A percentile compares a stretch with the other conserved stretches of the same genome.
phyloP scores from a whole-genome alignment of 2,113 vertebrate genomes.

The Quiscalus mexicanus region DNA sequence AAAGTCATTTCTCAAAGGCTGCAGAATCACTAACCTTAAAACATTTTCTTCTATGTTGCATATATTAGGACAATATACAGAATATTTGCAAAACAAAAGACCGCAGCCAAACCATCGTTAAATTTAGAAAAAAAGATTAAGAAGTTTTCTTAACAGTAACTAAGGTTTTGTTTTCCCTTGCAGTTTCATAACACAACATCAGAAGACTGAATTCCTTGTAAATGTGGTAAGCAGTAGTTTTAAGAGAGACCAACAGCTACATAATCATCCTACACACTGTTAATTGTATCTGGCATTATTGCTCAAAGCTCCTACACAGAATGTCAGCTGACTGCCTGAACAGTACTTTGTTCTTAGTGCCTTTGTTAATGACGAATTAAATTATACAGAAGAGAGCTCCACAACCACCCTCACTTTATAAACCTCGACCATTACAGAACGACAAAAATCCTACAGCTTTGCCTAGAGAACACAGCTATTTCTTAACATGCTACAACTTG shows the following conservation, averaged over 20 bases:
- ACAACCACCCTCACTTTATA: constrained; percentile 13
- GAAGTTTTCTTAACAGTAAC: constrained; percentile 29
- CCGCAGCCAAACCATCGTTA: not conserved
- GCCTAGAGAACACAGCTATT: not conserved
- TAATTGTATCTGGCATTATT: constrained; percentile 69
- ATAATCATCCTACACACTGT: constrained; percentile 76
- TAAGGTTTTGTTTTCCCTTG: constrained; percentile 47
- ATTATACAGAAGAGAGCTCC: constrained; percentile 11
- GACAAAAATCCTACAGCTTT: not conserved
- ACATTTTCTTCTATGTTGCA: not conserved
- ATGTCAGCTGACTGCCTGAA: constrained; percentile 56
- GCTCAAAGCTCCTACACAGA: constrained; percentile 62
- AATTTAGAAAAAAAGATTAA: not conserved
- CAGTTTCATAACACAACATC: constrained; percentile 19
- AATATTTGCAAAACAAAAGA: not conserved
- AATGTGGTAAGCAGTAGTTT: constrained; percentile 47
- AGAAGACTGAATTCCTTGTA: constrained; percentile 66
- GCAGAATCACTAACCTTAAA: not conserved
- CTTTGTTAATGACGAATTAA: constrained; percentile 56
- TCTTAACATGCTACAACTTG: not conserved
- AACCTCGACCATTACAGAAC: not conserved
- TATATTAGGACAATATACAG: not conserved
- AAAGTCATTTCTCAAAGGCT: not conserved
- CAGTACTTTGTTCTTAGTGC: constrained; percentile 41
- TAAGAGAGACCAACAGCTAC: constrained; percentile 54